Conservation (phyloP, 1,140 invertebrate species). For the Steinernema feltiae region DNA sequence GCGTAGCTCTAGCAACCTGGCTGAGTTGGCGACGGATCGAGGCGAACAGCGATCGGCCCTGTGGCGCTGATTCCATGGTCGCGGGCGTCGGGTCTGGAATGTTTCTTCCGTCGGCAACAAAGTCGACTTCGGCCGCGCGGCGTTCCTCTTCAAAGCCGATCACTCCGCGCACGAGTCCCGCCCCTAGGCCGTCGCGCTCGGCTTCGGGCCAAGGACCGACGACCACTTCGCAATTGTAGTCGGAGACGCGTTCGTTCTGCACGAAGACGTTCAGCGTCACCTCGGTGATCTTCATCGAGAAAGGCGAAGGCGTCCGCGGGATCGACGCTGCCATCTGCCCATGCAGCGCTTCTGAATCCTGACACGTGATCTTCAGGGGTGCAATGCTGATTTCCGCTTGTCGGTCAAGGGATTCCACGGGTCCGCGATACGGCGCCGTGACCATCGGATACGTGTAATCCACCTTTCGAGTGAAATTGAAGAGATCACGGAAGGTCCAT, state of each 20-base stretch:
- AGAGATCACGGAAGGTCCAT: neutral
- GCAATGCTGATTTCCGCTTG: neutral
- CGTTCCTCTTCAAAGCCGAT: neutral
- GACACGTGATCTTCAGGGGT: neutral
- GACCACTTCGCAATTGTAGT: neutral
- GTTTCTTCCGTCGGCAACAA: neutral
- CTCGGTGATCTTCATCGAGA: neutral
- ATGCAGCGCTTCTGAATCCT: neutral
- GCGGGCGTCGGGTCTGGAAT: neutral
- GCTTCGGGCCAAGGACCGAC: neutral
- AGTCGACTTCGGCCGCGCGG: neutral
- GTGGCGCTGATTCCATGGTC: neutral
- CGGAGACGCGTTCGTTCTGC: conserved; percentile 5
- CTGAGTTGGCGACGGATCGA: conserved; percentile 4
- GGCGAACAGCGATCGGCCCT: conserved; percentile 3
- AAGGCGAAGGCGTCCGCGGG: neutral
- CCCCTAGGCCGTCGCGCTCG: neutral
- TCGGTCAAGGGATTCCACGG: neutral
- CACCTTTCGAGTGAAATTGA: neutral
- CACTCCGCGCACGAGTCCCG: neutral
- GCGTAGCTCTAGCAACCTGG: neutral
- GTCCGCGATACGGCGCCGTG: neutral
- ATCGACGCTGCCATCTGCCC: neutral
- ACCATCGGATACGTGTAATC: conserved; percentile 4
- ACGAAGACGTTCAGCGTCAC: conserved; percentile 3